A percentile compares a stretch with the other conserved stretches of the same genome.
phyloP scores from a whole-genome alignment of 2,888 invertebrate species.

The Laothoe populi region DNA sequence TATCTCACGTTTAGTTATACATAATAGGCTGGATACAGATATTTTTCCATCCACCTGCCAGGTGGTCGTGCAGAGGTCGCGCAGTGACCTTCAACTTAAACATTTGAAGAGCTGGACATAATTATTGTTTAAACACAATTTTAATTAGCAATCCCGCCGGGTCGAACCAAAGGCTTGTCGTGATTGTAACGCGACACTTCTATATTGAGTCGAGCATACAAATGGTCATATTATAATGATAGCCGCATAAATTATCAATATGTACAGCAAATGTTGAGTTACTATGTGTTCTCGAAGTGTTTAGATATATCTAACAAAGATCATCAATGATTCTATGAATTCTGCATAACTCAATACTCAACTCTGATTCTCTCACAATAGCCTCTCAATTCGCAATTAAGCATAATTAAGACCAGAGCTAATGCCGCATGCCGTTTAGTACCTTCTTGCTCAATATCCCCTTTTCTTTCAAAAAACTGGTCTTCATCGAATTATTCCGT shows the following conservation, averaged over 20 bases:
- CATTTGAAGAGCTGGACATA: constrained; percentile 21
- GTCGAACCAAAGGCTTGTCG: constrained; percentile 14
- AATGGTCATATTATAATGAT: constrained; percentile 46
- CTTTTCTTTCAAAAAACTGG: neutral
- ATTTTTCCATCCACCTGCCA: constrained; percentile 23
- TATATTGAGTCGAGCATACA: constrained; percentile 38
- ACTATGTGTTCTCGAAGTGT: constrained; percentile 36
- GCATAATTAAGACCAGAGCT: neutral
- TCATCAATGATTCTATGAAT: neutral
- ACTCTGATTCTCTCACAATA: neutral
- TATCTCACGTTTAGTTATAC: neutral
- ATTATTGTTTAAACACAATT: constrained; percentile 27
- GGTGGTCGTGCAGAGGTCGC: constrained; percentile 24
- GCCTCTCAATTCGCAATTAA: neutral
- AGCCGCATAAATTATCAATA: constrained; percentile 43
- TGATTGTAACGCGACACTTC: constrained; percentile 40
- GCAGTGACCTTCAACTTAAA: constrained; percentile 26
- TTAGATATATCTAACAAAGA: neutral
- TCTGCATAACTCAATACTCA: neutral
- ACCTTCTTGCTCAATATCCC: neutral
- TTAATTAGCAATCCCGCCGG: constrained; percentile 24
- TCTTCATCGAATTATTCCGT: too few species aligned
- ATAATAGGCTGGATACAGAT: constrained; percentile 16
- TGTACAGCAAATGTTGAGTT: constrained; percentile 17
- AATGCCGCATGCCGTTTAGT: neutral